A percentile compares a stretch with the other conserved stretches of the same genome.
Evolutionary conservation across 1,140 invertebrate species (phyloP).

Genomic region (Danaus plexippus): DNA sequence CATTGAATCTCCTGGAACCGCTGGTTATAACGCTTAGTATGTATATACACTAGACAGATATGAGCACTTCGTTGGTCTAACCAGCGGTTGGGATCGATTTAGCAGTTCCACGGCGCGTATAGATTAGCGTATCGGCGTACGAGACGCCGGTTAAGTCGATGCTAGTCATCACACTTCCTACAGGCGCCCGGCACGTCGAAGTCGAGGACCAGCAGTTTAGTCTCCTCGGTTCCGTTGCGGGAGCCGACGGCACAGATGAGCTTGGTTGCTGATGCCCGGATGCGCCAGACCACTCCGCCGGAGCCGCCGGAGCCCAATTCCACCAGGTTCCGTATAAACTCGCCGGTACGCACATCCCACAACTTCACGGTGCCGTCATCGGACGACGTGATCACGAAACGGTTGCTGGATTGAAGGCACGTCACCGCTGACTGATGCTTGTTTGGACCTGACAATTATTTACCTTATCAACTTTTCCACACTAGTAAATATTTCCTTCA

Average conservation of each 20-base stretch:
- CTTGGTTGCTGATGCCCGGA: slow-evolving; percentile 94
- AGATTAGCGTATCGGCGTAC: slow-evolving; percentile 61
- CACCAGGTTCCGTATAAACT: slow-evolving; percentile 96
- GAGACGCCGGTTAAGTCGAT: slow-evolving; percentile 61
- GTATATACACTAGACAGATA: neutral
- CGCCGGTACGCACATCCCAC: slow-evolving; percentile 96
- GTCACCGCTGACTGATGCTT: slow-evolving; percentile 99
- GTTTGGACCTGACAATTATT: slow-evolving; percentile 80
- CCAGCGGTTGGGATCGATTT: slow-evolving; percentile 4
- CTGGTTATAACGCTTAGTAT: slow-evolving; percentile 4
- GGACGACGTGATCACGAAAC: slow-evolving; percentile 99
- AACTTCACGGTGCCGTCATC: slow-evolving; percentile 99
- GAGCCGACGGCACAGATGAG: slow-evolving; percentile 98
- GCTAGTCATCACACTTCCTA: slow-evolving; percentile 71
- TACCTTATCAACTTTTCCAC: too few species aligned
- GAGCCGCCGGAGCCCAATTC: slow-evolving; percentile 94
- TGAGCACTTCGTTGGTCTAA: neutral
- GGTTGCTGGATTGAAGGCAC: slow-evolving; percentile 96
- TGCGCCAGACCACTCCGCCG: slow-evolving; percentile 98
- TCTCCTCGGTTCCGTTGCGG: slow-evolving; percentile 98
- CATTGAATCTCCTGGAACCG: slow-evolving; percentile 5
- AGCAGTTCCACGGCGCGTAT: slow-evolving; percentile 63
- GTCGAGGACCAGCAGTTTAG: slow-evolving; percentile 96
- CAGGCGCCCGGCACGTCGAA: slow-evolving; percentile 89
- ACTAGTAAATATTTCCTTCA: too few species aligned